phyloP scores from a whole-genome alignment of 2,888 invertebrate genomes.

The Schizotus pectinicornis region DNA sequence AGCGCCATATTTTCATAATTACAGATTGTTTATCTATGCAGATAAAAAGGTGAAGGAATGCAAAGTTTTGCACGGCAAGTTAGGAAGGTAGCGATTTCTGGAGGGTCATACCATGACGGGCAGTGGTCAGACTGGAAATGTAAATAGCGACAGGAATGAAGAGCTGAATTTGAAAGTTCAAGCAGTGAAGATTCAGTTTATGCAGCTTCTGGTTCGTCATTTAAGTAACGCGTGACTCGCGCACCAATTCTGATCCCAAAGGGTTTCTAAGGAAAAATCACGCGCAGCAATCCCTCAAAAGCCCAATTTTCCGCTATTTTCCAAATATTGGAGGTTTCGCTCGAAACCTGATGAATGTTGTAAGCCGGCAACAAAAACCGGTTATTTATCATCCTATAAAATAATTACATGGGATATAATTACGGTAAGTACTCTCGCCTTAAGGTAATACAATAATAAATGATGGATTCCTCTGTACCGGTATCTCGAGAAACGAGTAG shows the following conservation, averaged over 20 bases:
- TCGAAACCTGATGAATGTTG: neutral
- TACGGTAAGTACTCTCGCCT: conserved; percentile 30
- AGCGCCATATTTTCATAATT: too few relatives aligned
- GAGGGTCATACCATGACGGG: conserved; percentile 16
- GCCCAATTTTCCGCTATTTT: neutral
- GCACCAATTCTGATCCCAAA: too few relatives aligned
- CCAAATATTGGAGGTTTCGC: neutral
- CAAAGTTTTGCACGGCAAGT: neutral
- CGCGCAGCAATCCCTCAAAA: conserved; percentile 3
- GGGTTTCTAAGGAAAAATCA: neutral
- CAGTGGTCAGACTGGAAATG: conserved; percentile 25
- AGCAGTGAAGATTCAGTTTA: neutral
- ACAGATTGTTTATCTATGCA: neutral
- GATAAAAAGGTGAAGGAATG: neutral
- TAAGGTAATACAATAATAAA: conserved; percentile 30
- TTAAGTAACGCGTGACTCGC: too few relatives aligned
- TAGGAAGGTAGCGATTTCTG: conserved; percentile 14
- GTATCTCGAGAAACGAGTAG: neutral
- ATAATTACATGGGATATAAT: conserved; percentile 30
- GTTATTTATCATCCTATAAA: conserved; percentile 30
- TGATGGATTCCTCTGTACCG: conserved; percentile 17
- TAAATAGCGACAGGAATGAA: conserved; percentile 13
- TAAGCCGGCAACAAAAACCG: conserved; percentile 14
- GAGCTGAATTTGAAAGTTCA: neutral
- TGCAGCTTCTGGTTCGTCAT: too few relatives aligned